Evolutionary conservation across 2,797 vertebrate genomes (phyloP).

Genomic region (Rhynchotus rufescens): DNA sequence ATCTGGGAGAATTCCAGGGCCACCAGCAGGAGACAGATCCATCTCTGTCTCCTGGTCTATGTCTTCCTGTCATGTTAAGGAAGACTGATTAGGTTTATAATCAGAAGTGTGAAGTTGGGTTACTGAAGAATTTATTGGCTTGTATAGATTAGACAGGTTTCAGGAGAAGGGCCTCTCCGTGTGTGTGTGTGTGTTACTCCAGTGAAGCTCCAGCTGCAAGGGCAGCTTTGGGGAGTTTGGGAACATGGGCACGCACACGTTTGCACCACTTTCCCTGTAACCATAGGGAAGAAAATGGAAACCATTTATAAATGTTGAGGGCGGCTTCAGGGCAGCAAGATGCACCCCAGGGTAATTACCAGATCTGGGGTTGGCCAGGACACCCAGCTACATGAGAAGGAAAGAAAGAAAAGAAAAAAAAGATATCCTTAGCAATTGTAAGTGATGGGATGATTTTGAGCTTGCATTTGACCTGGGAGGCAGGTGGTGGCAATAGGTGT

Average conservation of each 20-base stretch:
- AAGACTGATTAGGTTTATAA: neutral
- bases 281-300: neutral
- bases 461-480: neutral
- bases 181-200: fast-evolving
- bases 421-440: neutral
- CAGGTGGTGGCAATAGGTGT: neutral
- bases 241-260: no score
- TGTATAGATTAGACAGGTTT: neutral
- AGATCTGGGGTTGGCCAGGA: constrained; percentile 2
- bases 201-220: neutral
- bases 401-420: no score
- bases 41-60: neutral
- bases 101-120: neutral
- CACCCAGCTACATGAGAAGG: neutral
- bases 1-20: neutral
- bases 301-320: neutral
- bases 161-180: neutral
- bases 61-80: neutral
- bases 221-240: neutral
- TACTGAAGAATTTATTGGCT: neutral
- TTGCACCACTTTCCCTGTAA: neutral
- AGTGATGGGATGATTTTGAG: neutral
- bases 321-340: neutral
- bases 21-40: neutral
- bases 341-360: neutral